A percentile compares a stretch with the other conserved stretches of the same genome.
Conservation (phyloP, 2,113 vertebrate genomes). For the Apus apus region DNA sequence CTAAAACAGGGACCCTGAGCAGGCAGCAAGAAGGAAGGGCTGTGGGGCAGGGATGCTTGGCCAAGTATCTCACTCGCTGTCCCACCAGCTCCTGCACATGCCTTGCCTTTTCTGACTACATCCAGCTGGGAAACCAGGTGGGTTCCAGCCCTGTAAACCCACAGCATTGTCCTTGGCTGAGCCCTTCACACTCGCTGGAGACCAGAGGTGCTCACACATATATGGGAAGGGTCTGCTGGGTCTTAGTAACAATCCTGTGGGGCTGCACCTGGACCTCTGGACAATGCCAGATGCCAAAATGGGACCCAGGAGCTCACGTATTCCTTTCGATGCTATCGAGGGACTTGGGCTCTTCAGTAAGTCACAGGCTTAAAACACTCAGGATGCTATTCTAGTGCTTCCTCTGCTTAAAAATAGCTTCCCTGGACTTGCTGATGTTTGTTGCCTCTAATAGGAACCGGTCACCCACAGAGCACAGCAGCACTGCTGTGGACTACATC, state of each 20-base stretch:
- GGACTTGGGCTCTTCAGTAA: conserved; percentile 63
- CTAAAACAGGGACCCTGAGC: neutral
- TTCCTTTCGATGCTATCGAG: conserved; percentile 27
- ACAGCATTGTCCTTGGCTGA: neutral
- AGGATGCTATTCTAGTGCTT: conserved; percentile 72
- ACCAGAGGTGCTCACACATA: neutral
- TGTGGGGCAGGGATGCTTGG: neutral
- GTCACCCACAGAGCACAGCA: conserved; percentile 48
- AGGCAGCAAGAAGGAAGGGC: neutral
- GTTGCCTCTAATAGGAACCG: conserved; percentile 70
- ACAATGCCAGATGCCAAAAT: neutral
- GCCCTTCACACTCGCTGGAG: neutral
- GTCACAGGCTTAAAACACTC: conserved; percentile 67
- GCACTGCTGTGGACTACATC: conserved; percentile 30
- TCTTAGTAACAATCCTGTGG: neutral
- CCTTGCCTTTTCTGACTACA: neutral
- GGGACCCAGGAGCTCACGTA: neutral
- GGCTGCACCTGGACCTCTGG: neutral
- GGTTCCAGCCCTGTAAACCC: conserved; percentile 18
- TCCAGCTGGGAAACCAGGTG: conserved; percentile 56
- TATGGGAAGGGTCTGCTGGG: neutral
- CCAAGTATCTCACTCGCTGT: neutral
- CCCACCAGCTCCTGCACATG: neutral
- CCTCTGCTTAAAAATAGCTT: conserved; percentile 73
- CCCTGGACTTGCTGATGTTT: conserved; percentile 57